Base-by-base conservation (phyloP, 2,797 vertebrate species). In the Labroides dimidiatus region DNA sequence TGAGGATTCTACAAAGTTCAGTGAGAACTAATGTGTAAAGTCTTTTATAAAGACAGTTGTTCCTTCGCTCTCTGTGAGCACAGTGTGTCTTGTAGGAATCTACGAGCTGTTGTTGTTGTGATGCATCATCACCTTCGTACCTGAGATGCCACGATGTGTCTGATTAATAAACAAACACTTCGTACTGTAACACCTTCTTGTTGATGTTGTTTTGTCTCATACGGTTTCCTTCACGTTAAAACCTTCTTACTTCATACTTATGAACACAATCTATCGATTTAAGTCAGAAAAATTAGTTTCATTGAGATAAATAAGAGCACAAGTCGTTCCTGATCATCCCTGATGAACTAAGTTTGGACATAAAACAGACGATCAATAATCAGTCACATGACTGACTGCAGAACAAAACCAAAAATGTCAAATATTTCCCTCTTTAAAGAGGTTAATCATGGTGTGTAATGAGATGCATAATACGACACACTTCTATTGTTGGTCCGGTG, bases 1-100 rank as follows among this genome's bases (percentile, higher is more conserved):
- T 13, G 6, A 49, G 23, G 5, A 21, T 13, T 19, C 8, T 14
- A 2, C 0, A 52, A 14, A 5, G 5, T 23, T 24, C 21, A 15
- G 12, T 49, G 21, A 49, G 47, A 20, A 21, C 9, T 47, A 27
- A 19, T 47, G 44, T 55, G 30, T 76, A 44, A n/a, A 56, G 69
- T 80, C 72, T 78, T 64, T 77, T 13, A 37, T 74, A 51, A 64
- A 80, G 69, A 75, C 64, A 9, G 33, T 16, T 58, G 48, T 39
- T 67, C 61, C 68, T 72, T 50, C 52, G 44, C 67, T 69, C 67
- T 51, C 16, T 51, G 2, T 24, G 24, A 33, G 49, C 30, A 30
- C 49, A 30, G 10, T 51, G 45, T 48, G 49, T 30, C 24, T 51
- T 49, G 47, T 49, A 24, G 47, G 23, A 49, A 24, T 23, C 47